Percentiles rank a stretch among this genome's conserved stretches.
Conservation (phyloP, 2,888 invertebrate species). For the Cordilura impudica region DNA sequence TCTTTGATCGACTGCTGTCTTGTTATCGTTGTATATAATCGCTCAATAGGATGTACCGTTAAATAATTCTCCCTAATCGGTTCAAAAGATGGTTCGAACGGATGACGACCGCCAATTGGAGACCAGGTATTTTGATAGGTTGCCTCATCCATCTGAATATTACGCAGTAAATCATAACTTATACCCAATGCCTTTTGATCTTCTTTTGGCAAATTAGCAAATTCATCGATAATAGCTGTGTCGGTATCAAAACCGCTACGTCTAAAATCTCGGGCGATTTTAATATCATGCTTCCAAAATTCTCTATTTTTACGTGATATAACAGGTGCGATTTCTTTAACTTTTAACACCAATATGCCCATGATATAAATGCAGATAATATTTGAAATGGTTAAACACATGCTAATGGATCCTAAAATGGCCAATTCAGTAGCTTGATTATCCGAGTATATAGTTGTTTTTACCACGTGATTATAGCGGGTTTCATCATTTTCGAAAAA, state of each 20-base stretch:
- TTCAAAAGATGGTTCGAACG: conserved; percentile 58
- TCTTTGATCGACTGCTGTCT: conserved; percentile 51
- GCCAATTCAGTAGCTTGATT: conserved; percentile 82
- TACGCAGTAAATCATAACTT: conserved; percentile 67
- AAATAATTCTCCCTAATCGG: conserved; percentile 63
- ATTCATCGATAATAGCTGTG: conserved; percentile 73
- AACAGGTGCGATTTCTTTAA: conserved; percentile 82
- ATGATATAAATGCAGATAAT: conserved; percentile 85
- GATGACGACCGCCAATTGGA: conserved; percentile 68
- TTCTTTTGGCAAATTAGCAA: conserved; percentile 69
- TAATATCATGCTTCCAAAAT: conserved; percentile 83
- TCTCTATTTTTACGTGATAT: conserved; percentile 78
- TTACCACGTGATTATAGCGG: conserved; percentile 76
- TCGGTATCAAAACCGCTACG: conserved; percentile 75
- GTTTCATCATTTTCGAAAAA: conserved; percentile 78
- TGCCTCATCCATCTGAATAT: conserved; percentile 65
- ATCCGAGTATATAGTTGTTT: conserved; percentile 80
- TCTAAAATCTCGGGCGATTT: conserved; percentile 81
- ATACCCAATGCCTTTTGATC: conserved; percentile 68
- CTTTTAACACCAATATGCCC: conserved; percentile 85
- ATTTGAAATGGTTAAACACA: conserved; percentile 86
- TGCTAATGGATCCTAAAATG: conserved; percentile 83
- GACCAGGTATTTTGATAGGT: conserved; percentile 76
- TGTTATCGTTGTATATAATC: conserved; percentile 68
- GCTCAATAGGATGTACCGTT: conserved; percentile 71